phyloP scores from a whole-genome alignment of 2,888 invertebrate species.

The Apodemia hepburni region DNA sequence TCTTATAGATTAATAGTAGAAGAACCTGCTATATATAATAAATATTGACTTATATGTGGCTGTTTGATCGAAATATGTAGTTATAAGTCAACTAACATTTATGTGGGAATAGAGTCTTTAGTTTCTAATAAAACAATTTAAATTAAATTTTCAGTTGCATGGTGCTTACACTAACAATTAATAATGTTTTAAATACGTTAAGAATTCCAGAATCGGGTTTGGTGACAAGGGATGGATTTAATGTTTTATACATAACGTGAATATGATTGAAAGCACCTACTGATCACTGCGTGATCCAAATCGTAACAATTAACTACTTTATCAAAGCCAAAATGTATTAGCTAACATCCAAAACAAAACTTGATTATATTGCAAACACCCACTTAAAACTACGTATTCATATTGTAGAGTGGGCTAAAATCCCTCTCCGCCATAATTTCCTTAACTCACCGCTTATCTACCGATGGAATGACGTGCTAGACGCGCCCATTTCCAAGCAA shows the following conservation, averaged over 20 bases:
- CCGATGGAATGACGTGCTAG: constrained; percentile 73
- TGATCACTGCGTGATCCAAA: constrained; percentile 16
- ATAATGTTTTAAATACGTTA: not conserved
- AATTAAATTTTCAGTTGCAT: not conserved
- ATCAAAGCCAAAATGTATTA: constrained; percentile 34
- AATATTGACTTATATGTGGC: too few relatives aligned
- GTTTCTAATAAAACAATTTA: not conserved
- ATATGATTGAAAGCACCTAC: constrained; percentile 15
- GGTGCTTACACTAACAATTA: constrained; percentile 7
- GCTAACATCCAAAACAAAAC: constrained; percentile 61
- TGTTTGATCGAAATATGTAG: too few relatives aligned
- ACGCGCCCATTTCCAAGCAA: constrained; percentile 70
- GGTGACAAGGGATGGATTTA: constrained; percentile 15
- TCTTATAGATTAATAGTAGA: too few relatives aligned
- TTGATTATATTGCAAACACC: constrained; percentile 73
- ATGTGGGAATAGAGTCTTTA: too few relatives aligned
- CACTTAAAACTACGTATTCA: constrained; percentile 57
- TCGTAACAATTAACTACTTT: constrained; percentile 23
- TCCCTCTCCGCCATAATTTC: constrained; percentile 80
- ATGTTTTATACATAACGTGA: constrained; percentile 17
- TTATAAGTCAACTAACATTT: too few relatives aligned
- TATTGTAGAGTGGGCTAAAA: constrained; percentile 69
- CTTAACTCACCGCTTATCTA: constrained; percentile 77
- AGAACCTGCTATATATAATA: too few relatives aligned
- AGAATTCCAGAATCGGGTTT: not conserved